These are phyloP conservation scores for Saguinus imperator DNA, from an alignment of 2,113 vertebrate species.

Conservation along the genomic window DNA sequence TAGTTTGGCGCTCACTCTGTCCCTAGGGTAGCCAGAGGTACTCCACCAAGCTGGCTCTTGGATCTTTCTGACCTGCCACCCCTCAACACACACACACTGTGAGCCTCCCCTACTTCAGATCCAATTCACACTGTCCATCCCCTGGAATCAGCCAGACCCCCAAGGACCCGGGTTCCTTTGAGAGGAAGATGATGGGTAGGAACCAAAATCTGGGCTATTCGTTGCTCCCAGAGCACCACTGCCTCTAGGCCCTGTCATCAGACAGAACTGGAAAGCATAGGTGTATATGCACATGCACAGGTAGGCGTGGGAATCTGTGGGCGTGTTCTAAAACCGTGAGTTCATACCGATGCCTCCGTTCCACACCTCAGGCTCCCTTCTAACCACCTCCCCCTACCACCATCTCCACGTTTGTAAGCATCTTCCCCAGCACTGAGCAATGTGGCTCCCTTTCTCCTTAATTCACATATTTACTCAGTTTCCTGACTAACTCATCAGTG, in stretches of 20 bases:
- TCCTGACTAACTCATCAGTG: neutral
- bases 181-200: neutral
- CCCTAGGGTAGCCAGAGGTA: neutral
- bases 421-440: neutral
- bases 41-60: neutral
- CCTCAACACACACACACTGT: neutral
- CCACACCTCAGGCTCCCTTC: too few species aligned
- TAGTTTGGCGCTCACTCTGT: neutral
- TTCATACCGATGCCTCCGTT: neutral
- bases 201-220: neutral
- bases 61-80: neutral
- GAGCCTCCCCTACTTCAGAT: neutral
- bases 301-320: too few species aligned
- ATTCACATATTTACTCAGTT: too few species aligned
- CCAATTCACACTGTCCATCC: neutral
- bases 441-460: neutral
- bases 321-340: neutral
- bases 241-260: neutral
- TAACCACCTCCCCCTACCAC: neutral
- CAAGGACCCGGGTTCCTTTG: neutral
- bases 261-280: neutral
- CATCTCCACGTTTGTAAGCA: too few species aligned
- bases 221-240: rapidly evolving
- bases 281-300: rapidly evolving
- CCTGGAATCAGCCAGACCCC: neutral